phyloP scores from a whole-genome alignment of 2,113 vertebrate species.

The Antigone vipio region DNA sequence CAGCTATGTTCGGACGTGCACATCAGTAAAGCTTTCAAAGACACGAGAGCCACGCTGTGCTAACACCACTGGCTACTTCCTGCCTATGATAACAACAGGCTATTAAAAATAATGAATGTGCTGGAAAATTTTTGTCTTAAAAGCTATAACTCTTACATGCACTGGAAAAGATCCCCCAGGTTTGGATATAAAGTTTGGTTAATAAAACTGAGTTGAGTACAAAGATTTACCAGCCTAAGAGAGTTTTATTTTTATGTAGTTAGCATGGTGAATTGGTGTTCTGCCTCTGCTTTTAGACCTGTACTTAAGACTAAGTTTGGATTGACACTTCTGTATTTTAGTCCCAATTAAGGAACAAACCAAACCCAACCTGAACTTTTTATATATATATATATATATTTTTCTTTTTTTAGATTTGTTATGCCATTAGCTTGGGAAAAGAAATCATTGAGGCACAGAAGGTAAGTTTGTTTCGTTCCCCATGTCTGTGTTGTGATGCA shows the following conservation, averaged over 20 bases:
- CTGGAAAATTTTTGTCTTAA: neutral
- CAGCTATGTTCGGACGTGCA: accelerated
- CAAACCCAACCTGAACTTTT: neutral
- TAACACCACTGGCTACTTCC: neutral
- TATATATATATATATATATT: neutral
- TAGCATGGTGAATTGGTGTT: neutral
- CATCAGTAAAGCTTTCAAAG: neutral
- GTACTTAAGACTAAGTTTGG: neutral
- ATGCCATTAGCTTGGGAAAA: slow-evolving; percentile 92
- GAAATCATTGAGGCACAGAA: slow-evolving; percentile 91
- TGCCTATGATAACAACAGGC: neutral
- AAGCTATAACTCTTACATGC: neutral
- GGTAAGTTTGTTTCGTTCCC: slow-evolving; percentile 72
- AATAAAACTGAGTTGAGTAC: neutral
- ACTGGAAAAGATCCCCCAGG: neutral
- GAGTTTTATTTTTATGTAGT: neutral
- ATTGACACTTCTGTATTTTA: neutral
- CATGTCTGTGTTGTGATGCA: neutral
- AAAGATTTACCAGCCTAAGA: neutral
- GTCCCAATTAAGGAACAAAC: neutral
- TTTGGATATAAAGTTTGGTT: neutral
- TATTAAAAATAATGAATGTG: neutral
- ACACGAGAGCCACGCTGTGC: accelerated
- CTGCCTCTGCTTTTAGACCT: neutral
- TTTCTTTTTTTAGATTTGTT: slow-evolving; percentile 86